phyloP scores from a whole-genome alignment of 2,113 vertebrate species.

The Stigmatopora argus region DNA sequence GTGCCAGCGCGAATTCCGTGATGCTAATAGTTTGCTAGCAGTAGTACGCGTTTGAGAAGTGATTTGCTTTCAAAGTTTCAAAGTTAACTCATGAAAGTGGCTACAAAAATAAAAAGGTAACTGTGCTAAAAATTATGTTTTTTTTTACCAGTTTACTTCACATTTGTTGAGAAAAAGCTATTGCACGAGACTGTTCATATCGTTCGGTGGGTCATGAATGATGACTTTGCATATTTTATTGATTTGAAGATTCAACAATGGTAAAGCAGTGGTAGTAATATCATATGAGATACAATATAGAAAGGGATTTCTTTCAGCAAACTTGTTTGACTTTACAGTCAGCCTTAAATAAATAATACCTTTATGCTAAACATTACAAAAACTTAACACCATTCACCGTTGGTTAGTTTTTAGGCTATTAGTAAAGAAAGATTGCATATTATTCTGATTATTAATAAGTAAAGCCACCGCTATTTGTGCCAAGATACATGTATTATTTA shows the following conservation, averaged over 20 bases:
- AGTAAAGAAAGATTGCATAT: conserved; percentile 4
- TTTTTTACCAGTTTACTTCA: too few species aligned
- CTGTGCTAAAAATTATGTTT: too few species aligned
- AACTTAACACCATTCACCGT: conserved; percentile 41
- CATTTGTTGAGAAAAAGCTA: too few species aligned
- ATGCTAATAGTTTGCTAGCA: too few species aligned
- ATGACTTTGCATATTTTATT: background rate
- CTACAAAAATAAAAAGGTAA: too few species aligned
- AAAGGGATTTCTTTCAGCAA: conserved; percentile 1
- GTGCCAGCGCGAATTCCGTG: too few species aligned
- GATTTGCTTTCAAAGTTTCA: too few species aligned
- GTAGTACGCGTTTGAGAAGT: too few species aligned
- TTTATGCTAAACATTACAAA: conserved; percentile 29
- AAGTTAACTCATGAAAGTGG: too few species aligned
- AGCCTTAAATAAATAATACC: conserved; percentile 47
- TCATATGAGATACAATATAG: conserved; percentile 5
- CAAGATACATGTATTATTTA: conserved; percentile 19
- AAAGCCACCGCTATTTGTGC: conserved; percentile 40
- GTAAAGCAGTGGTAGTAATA: background rate
- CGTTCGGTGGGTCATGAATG: too few species aligned
- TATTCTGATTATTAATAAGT: conserved; percentile 16
- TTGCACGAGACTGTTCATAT: too few species aligned
- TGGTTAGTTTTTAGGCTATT: conserved; percentile 38
- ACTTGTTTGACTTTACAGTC: conserved; percentile 15
- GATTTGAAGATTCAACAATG: conserved; percentile 1